A percentile compares a stretch with the other conserved stretches of the same genome.
Conservation (phyloP, 2,797 vertebrate species). For the Neosilurus hyrtlii region DNA sequence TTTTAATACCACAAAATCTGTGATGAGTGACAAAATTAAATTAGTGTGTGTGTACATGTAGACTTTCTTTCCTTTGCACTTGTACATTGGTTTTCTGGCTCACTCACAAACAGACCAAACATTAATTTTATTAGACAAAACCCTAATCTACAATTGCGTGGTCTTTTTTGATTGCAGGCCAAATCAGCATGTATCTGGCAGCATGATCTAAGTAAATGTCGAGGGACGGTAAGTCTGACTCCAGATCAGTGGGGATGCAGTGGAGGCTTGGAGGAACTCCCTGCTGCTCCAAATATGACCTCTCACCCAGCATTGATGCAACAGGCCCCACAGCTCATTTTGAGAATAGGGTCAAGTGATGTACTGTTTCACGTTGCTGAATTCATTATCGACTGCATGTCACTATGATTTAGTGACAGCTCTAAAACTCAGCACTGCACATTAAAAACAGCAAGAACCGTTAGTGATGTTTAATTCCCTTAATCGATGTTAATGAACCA, state of each 20-base stretch:
- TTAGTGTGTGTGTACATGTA: neutral
- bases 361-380: conserved; percentile 1
- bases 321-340: neutral
- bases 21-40: neutral
- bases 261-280: conserved; percentile 22
- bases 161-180: neutral
- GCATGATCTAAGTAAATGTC: neutral
- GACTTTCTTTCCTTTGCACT: neutral
- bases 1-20: conserved; percentile 26
- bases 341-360: conserved; percentile 2
- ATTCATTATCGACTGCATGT: conserved; percentile 2
- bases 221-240: conserved; percentile 17
- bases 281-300: conserved; percentile 31
- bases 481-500: neutral
- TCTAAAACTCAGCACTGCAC: conserved; percentile 3
- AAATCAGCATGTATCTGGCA: conserved; percentile 16
- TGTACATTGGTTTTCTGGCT: neutral
- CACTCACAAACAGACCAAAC: neutral
- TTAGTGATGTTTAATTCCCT: neutral
- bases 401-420: neutral
- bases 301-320: conserved; percentile 23
- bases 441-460: neutral
- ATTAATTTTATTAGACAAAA: conserved; percentile 5
- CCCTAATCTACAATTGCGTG: neutral
- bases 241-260: neutral